Evolutionary conservation across 2,888 invertebrate genomes (phyloP).

Genomic region (Heliconius ismenius): DNA sequence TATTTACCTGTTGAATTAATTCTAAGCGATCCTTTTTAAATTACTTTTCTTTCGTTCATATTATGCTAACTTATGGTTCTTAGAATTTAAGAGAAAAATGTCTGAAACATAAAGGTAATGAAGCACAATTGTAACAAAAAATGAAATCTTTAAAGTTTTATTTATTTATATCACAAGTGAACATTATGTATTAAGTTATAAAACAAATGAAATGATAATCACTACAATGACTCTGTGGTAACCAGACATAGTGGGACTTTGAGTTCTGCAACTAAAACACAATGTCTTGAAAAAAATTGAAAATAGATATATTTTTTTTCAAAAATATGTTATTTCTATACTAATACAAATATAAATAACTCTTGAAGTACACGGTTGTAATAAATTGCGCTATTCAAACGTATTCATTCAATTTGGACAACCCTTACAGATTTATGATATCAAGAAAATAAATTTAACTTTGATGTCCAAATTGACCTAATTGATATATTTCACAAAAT

Average conservation of each 20-base stretch:
- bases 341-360: neutral
- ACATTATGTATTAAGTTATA: neutral
- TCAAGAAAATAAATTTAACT: neutral
- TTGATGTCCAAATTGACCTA: neutral
- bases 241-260: neutral
- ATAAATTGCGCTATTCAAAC: neutral
- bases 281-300: neutral
- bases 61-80: too few species aligned
- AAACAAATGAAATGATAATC: too few species aligned
- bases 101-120: neutral
- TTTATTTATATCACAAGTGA: too few species aligned
- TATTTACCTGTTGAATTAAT: too few species aligned
- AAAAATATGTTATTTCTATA: neutral
- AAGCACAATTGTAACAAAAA: constrained; percentile 11
- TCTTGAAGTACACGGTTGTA: neutral
- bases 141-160: neutral
- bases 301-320: too few species aligned
- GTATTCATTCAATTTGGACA: neutral
- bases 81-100: constrained; percentile 12
- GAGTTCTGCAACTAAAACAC: neutral
- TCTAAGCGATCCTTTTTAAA: too few species aligned
- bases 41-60: too few species aligned
- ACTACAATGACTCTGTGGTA: neutral
- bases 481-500: neutral
- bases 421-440: neutral